phyloP scores from a whole-genome alignment of 2,888 invertebrate species.

The Macrophya annulata region DNA sequence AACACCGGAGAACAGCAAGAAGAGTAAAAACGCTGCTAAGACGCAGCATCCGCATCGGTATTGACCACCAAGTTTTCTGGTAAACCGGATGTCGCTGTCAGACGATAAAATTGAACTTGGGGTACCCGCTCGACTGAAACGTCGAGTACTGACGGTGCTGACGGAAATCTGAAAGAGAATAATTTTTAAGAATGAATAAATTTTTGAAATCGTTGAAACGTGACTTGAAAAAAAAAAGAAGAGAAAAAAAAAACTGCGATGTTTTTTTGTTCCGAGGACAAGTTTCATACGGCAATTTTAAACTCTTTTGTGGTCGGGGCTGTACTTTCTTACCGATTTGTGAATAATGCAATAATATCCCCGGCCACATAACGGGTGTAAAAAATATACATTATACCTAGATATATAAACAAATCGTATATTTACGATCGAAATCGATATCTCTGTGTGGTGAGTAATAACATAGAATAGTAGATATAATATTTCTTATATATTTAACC shows the following conservation, averaged over 20 bases:
- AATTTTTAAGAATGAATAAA: not conserved
- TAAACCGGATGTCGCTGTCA: constrained; percentile 94
- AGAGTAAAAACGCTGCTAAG: constrained; percentile 90
- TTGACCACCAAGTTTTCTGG: constrained; percentile 91
- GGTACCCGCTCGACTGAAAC: constrained; percentile 81
- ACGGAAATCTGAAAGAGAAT: constrained; percentile 78
- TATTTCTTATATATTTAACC: constrained; percentile 9
- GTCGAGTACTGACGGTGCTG: constrained; percentile 80
- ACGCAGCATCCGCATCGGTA: constrained; percentile 94
- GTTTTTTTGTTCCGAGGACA: not conserved
- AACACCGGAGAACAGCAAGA: constrained; percentile 87
- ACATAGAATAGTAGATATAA: not conserved
- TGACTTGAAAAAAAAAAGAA: not conserved
- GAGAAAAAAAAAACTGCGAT: not conserved
- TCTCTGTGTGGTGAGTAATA: not conserved
- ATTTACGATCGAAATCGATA: constrained; percentile 1
- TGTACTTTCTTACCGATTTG: not conserved
- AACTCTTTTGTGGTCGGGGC: not conserved
- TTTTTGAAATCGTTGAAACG: not conserved
- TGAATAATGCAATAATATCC: constrained; percentile 6
- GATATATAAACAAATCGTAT: not conserved
- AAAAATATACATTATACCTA: not conserved
- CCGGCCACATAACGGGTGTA: not conserved
- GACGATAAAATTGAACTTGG: constrained; percentile 92
- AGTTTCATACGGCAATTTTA: not conserved